Base-by-base conservation (phyloP, 2,113 vertebrate genomes). In the Nyctereutes procyonoides region DNA sequence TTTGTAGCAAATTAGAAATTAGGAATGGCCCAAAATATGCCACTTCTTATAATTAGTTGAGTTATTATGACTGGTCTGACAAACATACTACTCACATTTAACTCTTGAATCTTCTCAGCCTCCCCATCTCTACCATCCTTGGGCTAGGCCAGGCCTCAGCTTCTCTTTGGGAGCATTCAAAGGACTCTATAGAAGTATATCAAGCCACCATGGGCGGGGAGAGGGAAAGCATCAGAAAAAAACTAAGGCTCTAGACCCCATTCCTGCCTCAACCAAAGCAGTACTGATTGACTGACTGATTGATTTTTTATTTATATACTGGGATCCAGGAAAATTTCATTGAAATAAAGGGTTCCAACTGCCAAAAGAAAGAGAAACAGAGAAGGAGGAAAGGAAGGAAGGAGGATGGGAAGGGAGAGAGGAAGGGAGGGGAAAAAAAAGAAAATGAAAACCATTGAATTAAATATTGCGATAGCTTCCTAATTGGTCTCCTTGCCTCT, bases 31-130 rank as follows among this genome's bases (percentile, higher is more conserved):
- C 22, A 60, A 38, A 24, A 94, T 53, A 56, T 74, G 56, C 51
- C 38, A 17, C 51, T 93, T 95, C 51, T 82, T 84, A 43, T 79
- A 93, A 93, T 93, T 92, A 83, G 9, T n/a, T 77, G 35, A 58
- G 26, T 69, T 88, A 53, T 67, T 92, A 67, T 2, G 43, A 74
- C 56, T 91, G 32, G 3, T 91, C 48, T 58, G 77, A 76, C 22
- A 76, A 92, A 84, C 16, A 73, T 58, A 84, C 3, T 22, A 51
- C 11, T 56, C 35, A 60, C 15, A 71, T 28, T 24, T 92, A 92
- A 89, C n/a, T 92, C 43, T 53, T 63, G 48, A 93, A 80, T 69
- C 28, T 92, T 76, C 67, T 92, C 53, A 69, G 69, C 53, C 38
- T 95, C 53, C 63, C 51, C 22, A 88, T 69, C 38, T 32, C 55